These are phyloP conservation scores for Hymenopus coronatus DNA, from an alignment of 2,888 invertebrate species.

Conservation along the genomic window DNA sequence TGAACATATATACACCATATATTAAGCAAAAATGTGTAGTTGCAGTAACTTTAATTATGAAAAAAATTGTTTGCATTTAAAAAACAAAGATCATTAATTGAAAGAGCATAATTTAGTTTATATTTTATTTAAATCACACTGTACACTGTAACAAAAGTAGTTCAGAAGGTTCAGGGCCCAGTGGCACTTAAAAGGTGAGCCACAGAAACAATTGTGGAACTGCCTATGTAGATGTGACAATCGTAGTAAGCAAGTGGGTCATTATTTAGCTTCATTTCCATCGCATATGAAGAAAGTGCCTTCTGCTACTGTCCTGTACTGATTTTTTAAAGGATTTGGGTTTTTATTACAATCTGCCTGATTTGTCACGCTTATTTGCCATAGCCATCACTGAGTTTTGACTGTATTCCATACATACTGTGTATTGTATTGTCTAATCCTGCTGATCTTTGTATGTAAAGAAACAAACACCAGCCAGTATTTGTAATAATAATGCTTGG, in stretches of 20 bases:
- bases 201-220: background rate
- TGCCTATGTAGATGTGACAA: slow-evolving; percentile 8
- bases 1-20: slow-evolving; percentile 20
- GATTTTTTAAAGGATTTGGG: slow-evolving; percentile 36
- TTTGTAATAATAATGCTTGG: slow-evolving; percentile 84
- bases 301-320: slow-evolving; percentile 37
- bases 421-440: slow-evolving; percentile 55
- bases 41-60: slow-evolving; percentile 11
- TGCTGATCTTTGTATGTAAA: slow-evolving; percentile 52
- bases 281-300: slow-evolving; percentile 35
- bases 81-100: slow-evolving; percentile 8
- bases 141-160: slow-evolving; percentile 18
- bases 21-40: slow-evolving; percentile 21
- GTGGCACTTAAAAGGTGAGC: background rate
- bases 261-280: slow-evolving; percentile 32
- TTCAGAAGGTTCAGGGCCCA: slow-evolving; percentile 5
- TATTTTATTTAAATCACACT: slow-evolving; percentile 2
- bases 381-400: slow-evolving; percentile 49
- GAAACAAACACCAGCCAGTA: slow-evolving; percentile 60
- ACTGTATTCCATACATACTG: slow-evolving; percentile 41
- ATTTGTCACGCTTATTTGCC: slow-evolving; percentile 46
- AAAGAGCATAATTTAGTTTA: slow-evolving; percentile 12
- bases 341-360: slow-evolving; percentile 37
- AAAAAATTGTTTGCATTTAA: slow-evolving; percentile 26
- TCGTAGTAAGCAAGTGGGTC: slow-evolving; percentile 24